These are phyloP conservation scores for Coracopsis vasa DNA, from an alignment of 2,113 vertebrate genomes.

Conservation along the genomic window DNA sequence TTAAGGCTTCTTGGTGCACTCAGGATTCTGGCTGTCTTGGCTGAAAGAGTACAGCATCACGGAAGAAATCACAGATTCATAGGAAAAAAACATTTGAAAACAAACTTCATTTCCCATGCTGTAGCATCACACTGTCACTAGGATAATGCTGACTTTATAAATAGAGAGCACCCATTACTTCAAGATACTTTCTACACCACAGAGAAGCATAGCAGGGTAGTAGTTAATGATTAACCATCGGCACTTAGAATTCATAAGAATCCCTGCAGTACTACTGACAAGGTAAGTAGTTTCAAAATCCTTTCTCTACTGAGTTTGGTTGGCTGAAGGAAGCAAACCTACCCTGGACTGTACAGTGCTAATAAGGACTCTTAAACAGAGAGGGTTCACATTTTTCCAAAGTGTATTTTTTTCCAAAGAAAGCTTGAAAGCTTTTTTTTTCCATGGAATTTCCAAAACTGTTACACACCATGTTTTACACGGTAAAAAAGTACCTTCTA, in stretches of 20 bases:
- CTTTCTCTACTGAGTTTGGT: neutral
- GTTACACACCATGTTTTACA: neutral
- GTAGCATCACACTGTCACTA: neutral
- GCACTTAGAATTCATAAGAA: neutral
- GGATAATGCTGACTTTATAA: neutral
- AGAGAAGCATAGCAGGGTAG: neutral
- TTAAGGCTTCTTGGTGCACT: neutral
- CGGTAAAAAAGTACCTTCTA: neutral
- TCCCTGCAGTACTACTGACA: neutral
- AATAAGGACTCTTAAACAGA: neutral
- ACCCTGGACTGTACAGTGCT: neutral
- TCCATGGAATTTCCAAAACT: neutral
- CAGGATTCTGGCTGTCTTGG: neutral
- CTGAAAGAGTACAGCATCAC: neutral
- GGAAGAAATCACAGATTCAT: neutral
- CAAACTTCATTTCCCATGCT: neutral
- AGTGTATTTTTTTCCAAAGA: too few species aligned
- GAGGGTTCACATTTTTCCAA: neutral
- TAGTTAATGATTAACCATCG: neutral
- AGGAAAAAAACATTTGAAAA: neutral
- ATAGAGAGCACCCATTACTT: neutral
- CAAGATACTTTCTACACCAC: neutral
- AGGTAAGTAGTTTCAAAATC: neutral
- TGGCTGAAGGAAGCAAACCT: neutral
- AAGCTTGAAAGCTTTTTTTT: neutral